Conservation (phyloP, 1,140 invertebrate species). For the Cyphomyrmex costatus region DNA sequence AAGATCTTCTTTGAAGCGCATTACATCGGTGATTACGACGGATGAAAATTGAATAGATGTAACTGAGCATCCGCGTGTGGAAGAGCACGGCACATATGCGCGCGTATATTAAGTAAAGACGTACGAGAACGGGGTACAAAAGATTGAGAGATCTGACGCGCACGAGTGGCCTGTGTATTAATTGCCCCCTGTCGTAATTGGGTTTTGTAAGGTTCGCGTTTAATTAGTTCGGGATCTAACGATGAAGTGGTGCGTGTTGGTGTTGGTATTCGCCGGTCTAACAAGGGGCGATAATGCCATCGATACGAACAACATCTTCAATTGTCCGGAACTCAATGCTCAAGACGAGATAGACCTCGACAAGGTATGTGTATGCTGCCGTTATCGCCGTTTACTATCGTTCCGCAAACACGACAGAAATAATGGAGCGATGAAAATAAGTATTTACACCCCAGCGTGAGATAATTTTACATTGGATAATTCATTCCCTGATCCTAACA, state of each 20-base stretch:
- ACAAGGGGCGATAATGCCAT: conserved; percentile 70
- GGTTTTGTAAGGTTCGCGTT: conserved; percentile 53
- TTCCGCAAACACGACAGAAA: neutral
- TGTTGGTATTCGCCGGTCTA: conserved; percentile 70
- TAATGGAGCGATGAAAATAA: neutral
- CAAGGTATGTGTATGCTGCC: conserved; percentile 58
- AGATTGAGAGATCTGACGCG: neutral
- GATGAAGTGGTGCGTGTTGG: conserved; percentile 75
- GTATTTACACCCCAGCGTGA: neutral
- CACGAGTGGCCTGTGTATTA: conserved; percentile 8
- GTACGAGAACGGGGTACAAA: neutral
- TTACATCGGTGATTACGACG: neutral
- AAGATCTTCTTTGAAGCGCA: neutral
- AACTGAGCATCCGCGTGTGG: neutral
- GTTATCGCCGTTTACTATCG: neutral
- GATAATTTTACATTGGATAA: neutral
- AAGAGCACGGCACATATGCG: neutral
- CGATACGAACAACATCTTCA: conserved; percentile 40
- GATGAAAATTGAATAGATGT: neutral
- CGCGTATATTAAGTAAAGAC: neutral
- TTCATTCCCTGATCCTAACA: too few relatives aligned
- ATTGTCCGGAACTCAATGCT: conserved; percentile 68
- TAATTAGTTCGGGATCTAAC: conserved; percentile 49
- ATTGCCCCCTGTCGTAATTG: conserved; percentile 39
- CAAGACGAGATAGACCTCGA: conserved; percentile 74